phyloP scores from a whole-genome alignment of 2,797 vertebrate species.

The Pseudochirops cupreus region DNA sequence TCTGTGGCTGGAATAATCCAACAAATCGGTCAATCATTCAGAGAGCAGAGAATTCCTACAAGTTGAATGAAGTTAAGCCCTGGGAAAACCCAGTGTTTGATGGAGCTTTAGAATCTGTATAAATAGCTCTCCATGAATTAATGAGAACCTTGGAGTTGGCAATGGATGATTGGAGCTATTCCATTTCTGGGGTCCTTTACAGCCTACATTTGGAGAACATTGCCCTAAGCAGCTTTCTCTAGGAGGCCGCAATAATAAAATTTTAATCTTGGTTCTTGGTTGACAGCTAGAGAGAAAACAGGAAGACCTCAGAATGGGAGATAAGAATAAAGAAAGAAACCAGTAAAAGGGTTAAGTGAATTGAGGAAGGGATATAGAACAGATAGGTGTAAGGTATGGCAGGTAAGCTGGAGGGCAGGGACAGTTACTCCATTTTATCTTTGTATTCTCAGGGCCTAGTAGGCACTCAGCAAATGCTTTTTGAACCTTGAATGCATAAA shows the following conservation, averaged over 20 bases:
- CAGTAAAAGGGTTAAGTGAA: background rate
- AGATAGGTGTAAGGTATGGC: background rate
- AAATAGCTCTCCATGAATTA: background rate
- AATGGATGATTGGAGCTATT: background rate
- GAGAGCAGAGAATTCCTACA: background rate
- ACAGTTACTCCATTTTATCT: background rate
- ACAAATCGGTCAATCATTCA: background rate
- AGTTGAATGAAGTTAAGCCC: background rate
- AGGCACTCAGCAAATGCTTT: background rate
- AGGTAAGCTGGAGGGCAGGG: background rate
- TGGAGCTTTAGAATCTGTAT: background rate
- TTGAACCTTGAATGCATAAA: background rate
- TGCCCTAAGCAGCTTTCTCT: background rate
- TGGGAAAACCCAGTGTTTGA: background rate
- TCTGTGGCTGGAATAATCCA: background rate
- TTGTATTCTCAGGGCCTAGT: background rate
- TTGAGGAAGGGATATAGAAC: background rate
- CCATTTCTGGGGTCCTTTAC: background rate
- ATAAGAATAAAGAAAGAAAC: slow-evolving; percentile 18
- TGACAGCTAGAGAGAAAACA: slow-evolving; percentile 37
- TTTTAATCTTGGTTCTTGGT: background rate
- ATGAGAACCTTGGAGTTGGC: background rate
- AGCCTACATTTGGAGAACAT: background rate
- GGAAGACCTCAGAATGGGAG: background rate
- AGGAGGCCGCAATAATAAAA: slow-evolving; percentile 8